A percentile compares a stretch with the other conserved stretches of the same genome.
Conservation (phyloP, 2,797 vertebrate species). For the Malurus leucopterus region DNA sequence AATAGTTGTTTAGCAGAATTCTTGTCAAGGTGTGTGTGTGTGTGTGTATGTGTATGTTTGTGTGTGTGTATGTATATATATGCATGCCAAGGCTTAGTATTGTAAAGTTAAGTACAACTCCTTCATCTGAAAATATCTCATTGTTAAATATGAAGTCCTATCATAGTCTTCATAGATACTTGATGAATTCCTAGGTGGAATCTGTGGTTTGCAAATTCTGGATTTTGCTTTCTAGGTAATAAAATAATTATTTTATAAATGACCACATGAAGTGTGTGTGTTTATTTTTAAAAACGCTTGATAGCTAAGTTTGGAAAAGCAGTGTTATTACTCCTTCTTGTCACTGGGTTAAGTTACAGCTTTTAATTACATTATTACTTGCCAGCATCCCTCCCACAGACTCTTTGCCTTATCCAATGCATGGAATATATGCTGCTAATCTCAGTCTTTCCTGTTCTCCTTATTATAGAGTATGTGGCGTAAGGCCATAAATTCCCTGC, state of each 20-base stretch:
- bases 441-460: background rate
- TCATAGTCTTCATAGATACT: background rate
- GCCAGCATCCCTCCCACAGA: constrained; percentile 24
- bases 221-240: background rate
- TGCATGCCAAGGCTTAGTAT: background rate
- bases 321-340: background rate
- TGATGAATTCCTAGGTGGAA: background rate
- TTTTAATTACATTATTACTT: background rate
- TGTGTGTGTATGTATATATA: fast-evolving
- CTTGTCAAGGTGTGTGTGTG: background rate
- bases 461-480: background rate
- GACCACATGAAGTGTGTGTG: background rate
- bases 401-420: background rate
- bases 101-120: background rate
- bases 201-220: background rate
- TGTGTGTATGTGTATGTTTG: fast-evolving
- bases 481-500: background rate
- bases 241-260: background rate
- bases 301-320: background rate
- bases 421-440: background rate
- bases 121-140: background rate
- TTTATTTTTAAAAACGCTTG: background rate
- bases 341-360: background rate
- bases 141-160: background rate
- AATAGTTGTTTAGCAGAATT: background rate